Base-by-base conservation (phyloP, 1,140 invertebrate genomes). In the Trichogramma pretiosum region DNA sequence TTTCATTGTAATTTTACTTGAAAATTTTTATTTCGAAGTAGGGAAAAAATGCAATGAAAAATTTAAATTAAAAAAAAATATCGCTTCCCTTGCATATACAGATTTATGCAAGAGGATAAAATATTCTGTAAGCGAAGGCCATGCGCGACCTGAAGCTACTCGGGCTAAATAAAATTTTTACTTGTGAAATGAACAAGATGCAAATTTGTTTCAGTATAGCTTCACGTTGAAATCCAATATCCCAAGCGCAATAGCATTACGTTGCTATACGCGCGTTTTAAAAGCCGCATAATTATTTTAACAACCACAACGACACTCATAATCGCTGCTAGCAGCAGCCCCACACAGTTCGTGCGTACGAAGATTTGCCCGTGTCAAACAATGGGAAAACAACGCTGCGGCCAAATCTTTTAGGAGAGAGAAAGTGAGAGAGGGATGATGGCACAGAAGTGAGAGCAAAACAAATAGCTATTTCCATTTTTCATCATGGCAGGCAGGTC, bases 401-500 rank as follows among this genome's bases (percentile, higher is more conserved):
- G n/a, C n/a, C n/a, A n/a, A n/a, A n/a, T n/a, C n/a, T n/a, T n/a
- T n/a, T n/a, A n/a, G n/a, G n/a, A n/a, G n/a, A n/a, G n/a, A n/a
- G n/a, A n/a, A n/a, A n/a, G n/a, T n/a, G n/a, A n/a, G n/a, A n/a
- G n/a, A n/a, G n/a, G n/a, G n/a, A n/a, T n/a, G n/a, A n/a, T n/a
- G n/a, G n/a, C n/a, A n/a, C n/a, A n/a, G n/a, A n/a, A n/a, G n/a
- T n/a, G n/a, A n/a, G n/a, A 18, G 5, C 32, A 46, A 56, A 56
- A 63, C 58, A 59, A 58, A 59, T 64, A 50, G 49, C 51, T 59
- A 64, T 67, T 68, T 68, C 60, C 63, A 69, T 70, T 69, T 69
- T 70, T 70, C 63, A 66, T 66, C 62, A 62, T 54, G 35, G 41
- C 42, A 16, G 16, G 26, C 40, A 39, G 46, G 39, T 18, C 46